Evolutionary conservation across 2,888 invertebrate species (phyloP), one percentile per base, ranked within the genome.

Genomic region (Dasysyrphus albostriatus): DNA sequence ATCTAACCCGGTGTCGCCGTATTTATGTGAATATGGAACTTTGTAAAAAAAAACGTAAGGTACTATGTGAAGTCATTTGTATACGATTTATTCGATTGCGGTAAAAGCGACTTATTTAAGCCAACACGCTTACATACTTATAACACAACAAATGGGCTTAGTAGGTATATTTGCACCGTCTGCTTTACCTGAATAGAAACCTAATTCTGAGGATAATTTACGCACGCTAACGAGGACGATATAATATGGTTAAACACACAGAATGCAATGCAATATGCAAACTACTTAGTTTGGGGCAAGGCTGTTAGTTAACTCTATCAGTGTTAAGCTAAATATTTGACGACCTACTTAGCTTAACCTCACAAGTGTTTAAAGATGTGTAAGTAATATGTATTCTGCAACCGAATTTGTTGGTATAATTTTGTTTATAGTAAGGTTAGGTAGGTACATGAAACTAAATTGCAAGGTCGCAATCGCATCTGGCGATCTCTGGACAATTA

Each of bases 301-400:
- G 47, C 42, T 77, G 69, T 78, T 74, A 51, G 76, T 74, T 59
- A 83, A 78, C 59, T 67, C 67, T 39, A 63, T 16, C 37, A 67
- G 12, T 61, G 10, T 7, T 2, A 10, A 67, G 19, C 51, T 73
- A 79, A 83, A 83, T 83, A 83, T 83, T 73, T 73, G 78, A 78
- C 78, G 83, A 78, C 77, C 78, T 78, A 83, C 65, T 83, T 83
- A 77, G 51, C 44, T 83, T 58, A 58, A 47, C 47, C 44, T 7
- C 8, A 2, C 2, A n/a, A n/a, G 14, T 47, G 16, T n/a, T 47
- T 8, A 47, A 16, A 47, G n/a, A 39, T 12, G 7, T 39, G n/a
- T 16, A 8, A 16, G 16, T 47, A 47, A 16, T 47, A 24, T 24
- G 24, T 24, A 47, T 47, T 16, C 8, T 47, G 2, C 3, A 5